Conservation (phyloP, 2,888 invertebrate species). For the Melieria picta region DNA sequence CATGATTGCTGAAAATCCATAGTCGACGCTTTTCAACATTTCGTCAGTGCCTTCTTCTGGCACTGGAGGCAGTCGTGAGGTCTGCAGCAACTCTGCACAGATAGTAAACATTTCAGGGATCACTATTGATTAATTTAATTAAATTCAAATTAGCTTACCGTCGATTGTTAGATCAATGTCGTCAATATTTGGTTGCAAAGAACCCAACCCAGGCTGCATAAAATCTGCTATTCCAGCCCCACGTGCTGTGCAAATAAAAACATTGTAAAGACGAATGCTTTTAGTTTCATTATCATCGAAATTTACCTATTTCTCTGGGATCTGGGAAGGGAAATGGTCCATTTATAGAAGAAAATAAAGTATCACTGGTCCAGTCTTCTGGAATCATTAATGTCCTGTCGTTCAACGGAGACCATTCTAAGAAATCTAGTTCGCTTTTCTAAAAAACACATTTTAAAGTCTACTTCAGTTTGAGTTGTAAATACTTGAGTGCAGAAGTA, state of each 20-base stretch:
- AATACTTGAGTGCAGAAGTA: too few species aligned
- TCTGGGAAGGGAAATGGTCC: constrained; percentile 97
- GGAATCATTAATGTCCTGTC: constrained; percentile 62
- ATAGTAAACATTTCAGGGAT: not conserved
- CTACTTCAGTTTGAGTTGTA: not conserved
- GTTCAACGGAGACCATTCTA: constrained; percentile 65
- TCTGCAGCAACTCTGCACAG: constrained; percentile 59
- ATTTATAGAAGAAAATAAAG: constrained; percentile 81
- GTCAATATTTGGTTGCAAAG: constrained; percentile 95
- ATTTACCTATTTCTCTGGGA: constrained; percentile 90
- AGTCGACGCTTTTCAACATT: constrained; percentile 67
- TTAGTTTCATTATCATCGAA: constrained; percentile 4
- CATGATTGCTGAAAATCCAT: constrained; percentile 56
- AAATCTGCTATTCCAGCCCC: constrained; percentile 92
- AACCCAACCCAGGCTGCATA: constrained; percentile 97
- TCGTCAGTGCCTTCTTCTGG: constrained; percentile 73
- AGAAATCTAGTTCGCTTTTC: constrained; percentile 66
- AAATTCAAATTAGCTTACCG: constrained; percentile 67
- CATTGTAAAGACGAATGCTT: not conserved
- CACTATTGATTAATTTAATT: not conserved
- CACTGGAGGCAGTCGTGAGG: constrained; percentile 70
- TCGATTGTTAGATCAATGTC: constrained; percentile 88
- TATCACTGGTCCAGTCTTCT: constrained; percentile 79
- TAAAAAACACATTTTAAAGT: constrained; percentile 43
- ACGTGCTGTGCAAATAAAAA: constrained; percentile 64